These are phyloP conservation scores for Hirudinaria manillensis DNA, from an alignment of 2,888 invertebrate genomes.

Conservation along the genomic window DNA sequence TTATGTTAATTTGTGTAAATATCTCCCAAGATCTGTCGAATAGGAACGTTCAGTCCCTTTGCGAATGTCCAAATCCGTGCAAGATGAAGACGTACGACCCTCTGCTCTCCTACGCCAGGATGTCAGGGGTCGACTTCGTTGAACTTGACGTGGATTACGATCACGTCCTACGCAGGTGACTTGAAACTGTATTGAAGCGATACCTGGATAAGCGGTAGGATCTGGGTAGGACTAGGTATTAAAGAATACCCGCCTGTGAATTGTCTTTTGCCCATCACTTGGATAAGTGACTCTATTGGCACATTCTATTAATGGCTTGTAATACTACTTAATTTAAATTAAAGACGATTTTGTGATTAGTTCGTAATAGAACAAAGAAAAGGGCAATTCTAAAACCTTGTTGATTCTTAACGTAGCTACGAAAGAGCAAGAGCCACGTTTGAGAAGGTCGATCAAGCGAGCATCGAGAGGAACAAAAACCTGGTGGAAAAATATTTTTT, in stretches of 20 bases:
- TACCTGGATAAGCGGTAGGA: no score
- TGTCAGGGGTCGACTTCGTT: constrained; percentile 35
- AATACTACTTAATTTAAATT: neutral
- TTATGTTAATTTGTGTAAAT: no score
- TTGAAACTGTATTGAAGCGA: neutral
- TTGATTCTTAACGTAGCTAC: constrained; percentile 13
- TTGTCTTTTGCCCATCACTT: no score
- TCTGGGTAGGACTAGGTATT: no score
- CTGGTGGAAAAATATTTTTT: neutral
- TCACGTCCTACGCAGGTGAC: neutral
- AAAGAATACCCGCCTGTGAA: no score
- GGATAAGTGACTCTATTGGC: no score
- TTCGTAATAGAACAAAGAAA: no score
- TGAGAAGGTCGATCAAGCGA: constrained; percentile 16
- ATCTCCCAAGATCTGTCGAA: neutral
- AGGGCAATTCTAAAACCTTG: no score
- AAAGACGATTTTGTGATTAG: neutral
- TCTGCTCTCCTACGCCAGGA: constrained; percentile 37
- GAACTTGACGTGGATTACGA: neutral
- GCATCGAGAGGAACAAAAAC: neutral
- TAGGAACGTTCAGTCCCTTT: constrained; percentile 16
- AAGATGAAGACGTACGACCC: constrained; percentile 34
- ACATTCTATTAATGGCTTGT: no score
- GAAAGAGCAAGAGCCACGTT: constrained; percentile 18
- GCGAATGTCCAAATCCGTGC: constrained; percentile 36